Conservation (phyloP, 2,113 vertebrate species). For the Ardeotis arabs region DNA sequence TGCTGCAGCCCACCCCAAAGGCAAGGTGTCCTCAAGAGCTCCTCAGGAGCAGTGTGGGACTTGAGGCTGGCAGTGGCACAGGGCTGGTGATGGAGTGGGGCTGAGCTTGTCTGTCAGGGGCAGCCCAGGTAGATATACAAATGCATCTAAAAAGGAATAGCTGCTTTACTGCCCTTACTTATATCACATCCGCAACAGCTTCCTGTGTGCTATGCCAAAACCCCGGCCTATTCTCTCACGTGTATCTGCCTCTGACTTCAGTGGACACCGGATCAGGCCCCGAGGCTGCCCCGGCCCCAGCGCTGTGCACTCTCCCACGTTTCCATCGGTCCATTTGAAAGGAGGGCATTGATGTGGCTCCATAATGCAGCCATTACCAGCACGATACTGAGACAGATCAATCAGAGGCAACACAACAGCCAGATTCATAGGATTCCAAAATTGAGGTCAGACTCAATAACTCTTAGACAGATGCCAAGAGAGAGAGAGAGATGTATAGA, state of each 20-base stretch:
- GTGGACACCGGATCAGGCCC: not conserved
- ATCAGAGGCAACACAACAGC: constrained; percentile 26
- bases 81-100: not conserved
- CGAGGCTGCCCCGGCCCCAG: not conserved
- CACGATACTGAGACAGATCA: not conserved
- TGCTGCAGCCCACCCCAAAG: not conserved
- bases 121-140: not conserved
- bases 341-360: constrained; percentile 38
- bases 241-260: not conserved
- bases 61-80: not conserved
- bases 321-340: not conserved
- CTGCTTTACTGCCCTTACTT: not conserved
- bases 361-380: constrained; percentile 51
- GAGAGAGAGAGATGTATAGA: not conserved
- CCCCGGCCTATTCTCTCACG: accelerated
- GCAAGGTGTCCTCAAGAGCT: not conserved
- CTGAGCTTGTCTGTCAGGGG: not conserved
- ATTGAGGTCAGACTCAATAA: constrained; percentile 38
- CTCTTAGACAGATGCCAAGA: not conserved
- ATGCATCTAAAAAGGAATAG: not conserved
- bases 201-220: not conserved
- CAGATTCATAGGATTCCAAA: constrained; percentile 44
- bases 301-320: not conserved
- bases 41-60: accelerated
- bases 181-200: not conserved